Conservation (phyloP, 1,140 invertebrate genomes). For the Triops cancriformis region DNA sequence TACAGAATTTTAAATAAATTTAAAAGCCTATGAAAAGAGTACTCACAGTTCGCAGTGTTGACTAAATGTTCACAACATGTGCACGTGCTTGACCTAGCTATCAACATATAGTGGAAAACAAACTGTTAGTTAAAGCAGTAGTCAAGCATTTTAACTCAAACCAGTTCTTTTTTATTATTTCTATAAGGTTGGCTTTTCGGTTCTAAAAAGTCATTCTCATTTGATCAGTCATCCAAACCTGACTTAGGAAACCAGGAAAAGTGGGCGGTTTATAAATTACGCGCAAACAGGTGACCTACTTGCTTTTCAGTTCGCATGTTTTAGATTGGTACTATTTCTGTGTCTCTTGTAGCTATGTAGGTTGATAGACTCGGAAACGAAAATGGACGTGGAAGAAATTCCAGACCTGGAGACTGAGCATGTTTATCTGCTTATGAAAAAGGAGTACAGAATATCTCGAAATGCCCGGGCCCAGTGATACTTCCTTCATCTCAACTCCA, state of each 20-base stretch:
- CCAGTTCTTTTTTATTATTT: not conserved
- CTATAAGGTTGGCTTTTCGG: not conserved
- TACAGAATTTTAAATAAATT: not conserved
- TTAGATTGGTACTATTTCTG: not conserved
- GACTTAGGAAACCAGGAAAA: not conserved
- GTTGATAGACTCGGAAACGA: not conserved
- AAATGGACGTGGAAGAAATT: constrained; percentile 15
- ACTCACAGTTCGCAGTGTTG: not conserved
- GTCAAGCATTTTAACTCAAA: not conserved
- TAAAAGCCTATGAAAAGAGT: not conserved
- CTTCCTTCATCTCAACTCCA: constrained; percentile 56
- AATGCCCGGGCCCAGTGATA: constrained; percentile 68
- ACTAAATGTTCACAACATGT: not conserved
- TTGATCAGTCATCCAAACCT: not conserved
- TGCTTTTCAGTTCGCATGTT: not conserved
- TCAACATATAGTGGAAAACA: not conserved
- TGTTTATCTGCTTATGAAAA: constrained; percentile 62
- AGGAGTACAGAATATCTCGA: constrained; percentile 62
- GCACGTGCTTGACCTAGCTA: not conserved
- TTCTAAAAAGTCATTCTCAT: not conserved
- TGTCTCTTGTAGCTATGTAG: not conserved
- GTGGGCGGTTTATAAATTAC: not conserved
- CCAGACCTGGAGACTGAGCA: constrained; percentile 51
- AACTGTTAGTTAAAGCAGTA: not conserved
- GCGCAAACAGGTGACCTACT: constrained; percentile 2